A percentile compares a stretch with the other conserved stretches of the same genome.
phyloP scores from a whole-genome alignment of 2,113 vertebrate species.

The Pseudorectes ferrugineus region DNA sequence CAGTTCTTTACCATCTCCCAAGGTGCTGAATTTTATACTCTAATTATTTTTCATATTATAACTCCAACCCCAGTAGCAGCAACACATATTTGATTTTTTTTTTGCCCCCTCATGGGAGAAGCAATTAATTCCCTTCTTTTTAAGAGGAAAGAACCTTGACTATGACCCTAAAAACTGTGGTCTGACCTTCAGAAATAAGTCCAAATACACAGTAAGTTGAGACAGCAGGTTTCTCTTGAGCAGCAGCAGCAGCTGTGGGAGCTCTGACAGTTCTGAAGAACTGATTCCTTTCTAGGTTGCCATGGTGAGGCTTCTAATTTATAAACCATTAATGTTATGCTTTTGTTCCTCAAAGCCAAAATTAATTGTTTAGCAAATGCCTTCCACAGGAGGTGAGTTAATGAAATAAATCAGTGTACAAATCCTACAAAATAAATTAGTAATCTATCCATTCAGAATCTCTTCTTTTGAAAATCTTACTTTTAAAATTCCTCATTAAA shows the following conservation, averaged over 20 bases:
- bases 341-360: neutral
- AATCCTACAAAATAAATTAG: neutral
- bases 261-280: neutral
- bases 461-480: neutral
- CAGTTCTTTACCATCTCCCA: neutral
- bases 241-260: neutral
- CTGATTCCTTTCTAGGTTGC: slow-evolving; percentile 14
- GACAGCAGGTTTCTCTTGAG: slow-evolving; percentile 10
- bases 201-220: slow-evolving; percentile 23
- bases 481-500: slow-evolving; percentile 14
- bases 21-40: neutral
- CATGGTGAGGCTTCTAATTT: slow-evolving; percentile 46
- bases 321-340: neutral
- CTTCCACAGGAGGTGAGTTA: neutral
- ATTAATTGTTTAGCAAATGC: slow-evolving; percentile 4
- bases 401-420: neutral
- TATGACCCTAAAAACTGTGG: neutral
- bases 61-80: neutral
- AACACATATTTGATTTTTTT: neutral
- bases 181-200: slow-evolving; percentile 37
- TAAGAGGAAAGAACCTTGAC: slow-evolving; percentile 19
- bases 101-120: neutral
- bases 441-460: neutral
- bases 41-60: slow-evolving; percentile 6
- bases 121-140: slow-evolving; percentile 32